Conservation (phyloP, 2,797 vertebrate genomes). For the Enteromius paludinosus region DNA sequence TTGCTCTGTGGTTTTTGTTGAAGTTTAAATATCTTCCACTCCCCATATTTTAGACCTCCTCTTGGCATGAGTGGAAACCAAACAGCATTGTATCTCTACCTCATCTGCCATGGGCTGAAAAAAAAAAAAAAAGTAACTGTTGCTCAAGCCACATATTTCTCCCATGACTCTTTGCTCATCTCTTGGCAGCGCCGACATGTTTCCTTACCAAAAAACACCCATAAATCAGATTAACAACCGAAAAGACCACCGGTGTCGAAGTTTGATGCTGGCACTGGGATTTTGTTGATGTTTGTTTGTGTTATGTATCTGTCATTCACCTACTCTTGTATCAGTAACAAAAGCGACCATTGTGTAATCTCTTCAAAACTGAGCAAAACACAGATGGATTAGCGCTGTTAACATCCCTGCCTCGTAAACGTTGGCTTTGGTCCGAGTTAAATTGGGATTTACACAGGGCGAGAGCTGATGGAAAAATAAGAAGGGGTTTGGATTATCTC, state of each 20-base stretch:
- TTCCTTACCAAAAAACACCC: conserved; percentile 60
- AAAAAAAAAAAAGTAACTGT: conserved; percentile 23
- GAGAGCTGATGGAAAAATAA: conserved; percentile 54
- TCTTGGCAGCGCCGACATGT: conserved; percentile 56
- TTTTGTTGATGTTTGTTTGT: conserved; percentile 57
- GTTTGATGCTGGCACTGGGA: conserved; percentile 49
- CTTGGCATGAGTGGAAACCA: conserved; percentile 59
- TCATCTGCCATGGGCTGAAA: conserved; percentile 56
- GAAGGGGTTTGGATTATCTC: conserved; percentile 82
- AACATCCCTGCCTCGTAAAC: conserved; percentile 77
- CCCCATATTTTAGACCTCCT: conserved; percentile 60
- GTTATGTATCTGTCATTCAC: conserved; percentile 61
- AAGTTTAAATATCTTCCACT: conserved; percentile 65
- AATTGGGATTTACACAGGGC: conserved; percentile 90
- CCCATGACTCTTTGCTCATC: conserved; percentile 62
- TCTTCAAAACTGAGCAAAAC: conserved; percentile 81
- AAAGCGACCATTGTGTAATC: conserved; percentile 79
- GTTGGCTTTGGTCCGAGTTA: conserved; percentile 81
- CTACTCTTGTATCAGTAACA: conserved; percentile 73
- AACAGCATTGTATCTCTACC: conserved; percentile 56
- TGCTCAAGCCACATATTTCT: conserved; percentile 58
- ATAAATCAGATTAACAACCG: conserved; percentile 65
- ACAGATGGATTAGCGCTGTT: conserved; percentile 80
- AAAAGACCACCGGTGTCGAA: conserved; percentile 59
- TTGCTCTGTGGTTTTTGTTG: conserved; percentile 59